phyloP scores from a whole-genome alignment of 1,140 invertebrate species.

The Ceratina calcarata region DNA sequence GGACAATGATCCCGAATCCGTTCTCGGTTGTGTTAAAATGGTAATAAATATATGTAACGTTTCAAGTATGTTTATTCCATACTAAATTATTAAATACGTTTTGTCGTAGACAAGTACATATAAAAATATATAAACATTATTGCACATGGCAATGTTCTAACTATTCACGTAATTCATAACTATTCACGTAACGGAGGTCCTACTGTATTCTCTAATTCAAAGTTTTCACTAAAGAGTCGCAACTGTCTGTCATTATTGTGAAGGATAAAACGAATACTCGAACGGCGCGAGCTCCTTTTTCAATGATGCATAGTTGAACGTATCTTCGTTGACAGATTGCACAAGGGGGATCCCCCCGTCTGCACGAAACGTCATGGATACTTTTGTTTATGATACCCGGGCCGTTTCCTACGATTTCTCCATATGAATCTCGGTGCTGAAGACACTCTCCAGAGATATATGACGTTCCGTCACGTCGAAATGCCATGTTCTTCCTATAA shows the following conservation, averaged over 20 bases:
- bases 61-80: too few relatives aligned
- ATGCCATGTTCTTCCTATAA: slow-evolving; percentile 17
- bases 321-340: slow-evolving; percentile 8
- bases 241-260: background rate
- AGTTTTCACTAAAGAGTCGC: background rate
- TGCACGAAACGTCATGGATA: slow-evolving; percentile 19
- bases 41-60: too few relatives aligned
- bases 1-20: too few relatives aligned
- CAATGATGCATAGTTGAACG: slow-evolving; percentile 3
- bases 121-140: too few relatives aligned
- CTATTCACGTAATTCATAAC: too few relatives aligned
- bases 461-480: background rate
- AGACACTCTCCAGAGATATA: background rate
- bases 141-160: too few relatives aligned
- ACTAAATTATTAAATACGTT: too few relatives aligned
- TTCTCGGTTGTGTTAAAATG: too few relatives aligned
- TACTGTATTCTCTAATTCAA: too few relatives aligned
- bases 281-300: background rate
- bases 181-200: too few relatives aligned
- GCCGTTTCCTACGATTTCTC: background rate
- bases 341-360: background rate
- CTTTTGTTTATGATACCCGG: slow-evolving; percentile 23
- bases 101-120: too few relatives aligned
- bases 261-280: background rate
- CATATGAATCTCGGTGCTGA: slow-evolving; percentile 15